These are phyloP conservation scores for Hystrix cristata DNA, from an alignment of 2,113 vertebrate species.

Conservation along the genomic window DNA sequence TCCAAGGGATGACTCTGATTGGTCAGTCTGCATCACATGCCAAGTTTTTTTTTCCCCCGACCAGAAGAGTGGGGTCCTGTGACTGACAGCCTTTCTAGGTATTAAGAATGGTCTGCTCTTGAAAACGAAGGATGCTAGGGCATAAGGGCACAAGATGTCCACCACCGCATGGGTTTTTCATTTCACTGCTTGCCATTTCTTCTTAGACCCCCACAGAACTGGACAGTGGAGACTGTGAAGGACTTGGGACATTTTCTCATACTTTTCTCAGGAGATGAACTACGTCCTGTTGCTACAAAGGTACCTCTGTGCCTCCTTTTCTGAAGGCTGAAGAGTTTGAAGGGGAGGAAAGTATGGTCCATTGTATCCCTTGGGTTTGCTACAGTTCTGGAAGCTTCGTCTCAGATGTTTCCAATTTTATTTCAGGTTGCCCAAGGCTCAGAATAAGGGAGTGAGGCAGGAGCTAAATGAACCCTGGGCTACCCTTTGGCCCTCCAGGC, in stretches of 20 bases:
- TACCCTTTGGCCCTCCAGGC: background rate
- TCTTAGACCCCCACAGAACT: constrained; percentile 84
- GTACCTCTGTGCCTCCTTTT: constrained; percentile 76
- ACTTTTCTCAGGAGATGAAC: constrained; percentile 87
- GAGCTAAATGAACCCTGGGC: too few species aligned
- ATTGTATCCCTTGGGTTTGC: background rate
- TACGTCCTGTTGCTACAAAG: constrained; percentile 87
- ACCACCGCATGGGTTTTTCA: background rate
- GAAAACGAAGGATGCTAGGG: background rate
- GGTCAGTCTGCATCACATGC: background rate
- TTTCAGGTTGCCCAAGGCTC: background rate
- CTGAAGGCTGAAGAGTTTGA: background rate
- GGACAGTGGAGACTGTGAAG: constrained; percentile 88
- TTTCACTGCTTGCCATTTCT: background rate
- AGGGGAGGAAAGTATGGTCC: background rate
- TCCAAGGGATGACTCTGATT: background rate
- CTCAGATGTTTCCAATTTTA: background rate
- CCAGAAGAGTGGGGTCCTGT: background rate
- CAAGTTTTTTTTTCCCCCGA: background rate
- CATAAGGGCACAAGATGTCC: background rate
- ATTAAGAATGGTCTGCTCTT: background rate
- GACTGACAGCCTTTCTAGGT: background rate
- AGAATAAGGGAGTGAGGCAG: background rate
- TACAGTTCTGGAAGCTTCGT: constrained; percentile 8
- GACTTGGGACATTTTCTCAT: constrained; percentile 88